Percentiles rank a stretch among this genome's conserved stretches.
These are phyloP conservation scores for Acipenser ruthenus DNA, from an alignment of 2,797 vertebrate species.

Conservation along the genomic window DNA sequence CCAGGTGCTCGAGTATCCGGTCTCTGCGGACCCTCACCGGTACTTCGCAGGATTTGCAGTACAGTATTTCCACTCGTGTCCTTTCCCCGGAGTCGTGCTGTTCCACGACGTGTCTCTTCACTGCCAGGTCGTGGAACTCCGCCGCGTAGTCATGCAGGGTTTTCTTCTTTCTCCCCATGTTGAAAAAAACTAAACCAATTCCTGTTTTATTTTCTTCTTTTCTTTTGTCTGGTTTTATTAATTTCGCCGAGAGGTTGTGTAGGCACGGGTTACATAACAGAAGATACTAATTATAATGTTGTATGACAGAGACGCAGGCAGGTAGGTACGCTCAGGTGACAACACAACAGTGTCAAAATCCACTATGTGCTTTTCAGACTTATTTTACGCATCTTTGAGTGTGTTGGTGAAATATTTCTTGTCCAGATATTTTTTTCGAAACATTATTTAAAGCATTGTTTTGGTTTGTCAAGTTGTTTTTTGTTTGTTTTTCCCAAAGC, in stretches of 20 bases:
- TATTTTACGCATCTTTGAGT: too few species aligned
- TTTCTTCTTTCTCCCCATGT: slow-evolving; percentile 41
- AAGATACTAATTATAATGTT: too few species aligned
- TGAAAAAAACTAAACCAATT: background rate
- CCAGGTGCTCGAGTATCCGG: slow-evolving; percentile 42
- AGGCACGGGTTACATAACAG: background rate
- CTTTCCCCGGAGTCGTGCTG: slow-evolving; percentile 25
- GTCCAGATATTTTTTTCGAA: too few species aligned
- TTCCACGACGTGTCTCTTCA: slow-evolving; percentile 32
- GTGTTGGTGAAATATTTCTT: too few species aligned
- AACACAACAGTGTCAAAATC: too few species aligned
- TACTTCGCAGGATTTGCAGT: slow-evolving; percentile 41
- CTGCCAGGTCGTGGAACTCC: slow-evolving; percentile 39
- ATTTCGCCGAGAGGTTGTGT: background rate
- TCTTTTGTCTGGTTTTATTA: background rate
- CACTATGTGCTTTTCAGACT: too few species aligned
- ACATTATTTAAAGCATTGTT: too few species aligned
- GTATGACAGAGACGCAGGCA: too few species aligned
- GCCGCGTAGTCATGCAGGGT: slow-evolving; percentile 35
- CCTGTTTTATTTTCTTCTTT: background rate
- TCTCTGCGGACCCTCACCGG: slow-evolving; percentile 37
- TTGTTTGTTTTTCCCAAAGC: too few species aligned
- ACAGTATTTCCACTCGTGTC: slow-evolving; percentile 35
- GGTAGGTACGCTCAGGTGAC: too few species aligned
- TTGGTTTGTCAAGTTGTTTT: too few species aligned